Conservation (phyloP, 1,140 invertebrate species). For the Epicauta chinensis region DNA sequence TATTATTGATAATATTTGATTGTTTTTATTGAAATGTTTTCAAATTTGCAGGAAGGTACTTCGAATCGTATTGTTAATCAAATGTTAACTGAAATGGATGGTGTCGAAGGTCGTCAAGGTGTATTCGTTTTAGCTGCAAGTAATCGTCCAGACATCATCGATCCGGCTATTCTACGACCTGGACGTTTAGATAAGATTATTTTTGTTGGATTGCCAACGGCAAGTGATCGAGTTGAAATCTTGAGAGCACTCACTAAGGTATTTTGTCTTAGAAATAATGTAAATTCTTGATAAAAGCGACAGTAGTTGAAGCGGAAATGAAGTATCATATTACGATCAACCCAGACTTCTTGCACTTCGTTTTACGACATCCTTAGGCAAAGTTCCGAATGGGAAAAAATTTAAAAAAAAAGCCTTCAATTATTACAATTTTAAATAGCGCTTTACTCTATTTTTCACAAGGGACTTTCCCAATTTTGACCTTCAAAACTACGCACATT, state of each 20-base stretch:
- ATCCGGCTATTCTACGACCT: conserved; percentile 90
- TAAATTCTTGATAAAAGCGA: neutral
- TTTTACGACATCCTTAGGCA: too few relatives aligned
- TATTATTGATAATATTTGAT: conserved; percentile 5
- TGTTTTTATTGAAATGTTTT: conserved; percentile 3
- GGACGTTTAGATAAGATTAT: conserved; percentile 91
- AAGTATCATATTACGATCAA: too few relatives aligned
- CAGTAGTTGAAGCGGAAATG: too few relatives aligned
- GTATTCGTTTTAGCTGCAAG: conserved; percentile 95
- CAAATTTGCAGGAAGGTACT: conserved; percentile 51
- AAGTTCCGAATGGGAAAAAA: too few relatives aligned
- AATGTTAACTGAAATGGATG: conserved; percentile 98
- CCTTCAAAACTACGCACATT: too few relatives aligned
- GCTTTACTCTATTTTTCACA: too few relatives aligned
- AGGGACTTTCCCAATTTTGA: too few relatives aligned
- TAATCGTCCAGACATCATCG: conserved; percentile 95
- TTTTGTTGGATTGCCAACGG: conserved; percentile 85
- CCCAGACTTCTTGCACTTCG: too few relatives aligned
- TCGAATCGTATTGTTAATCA: conserved; percentile 90
- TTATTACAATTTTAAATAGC: too few relatives aligned
- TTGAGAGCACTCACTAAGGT: conserved; percentile 87
- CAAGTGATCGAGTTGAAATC: conserved; percentile 80
- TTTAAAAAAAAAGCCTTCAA: too few relatives aligned
- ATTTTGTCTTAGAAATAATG: neutral
- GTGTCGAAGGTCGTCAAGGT: conserved; percentile 78